phyloP scores from a whole-genome alignment of 2,888 invertebrate species.

The Arctia plantaginis region DNA sequence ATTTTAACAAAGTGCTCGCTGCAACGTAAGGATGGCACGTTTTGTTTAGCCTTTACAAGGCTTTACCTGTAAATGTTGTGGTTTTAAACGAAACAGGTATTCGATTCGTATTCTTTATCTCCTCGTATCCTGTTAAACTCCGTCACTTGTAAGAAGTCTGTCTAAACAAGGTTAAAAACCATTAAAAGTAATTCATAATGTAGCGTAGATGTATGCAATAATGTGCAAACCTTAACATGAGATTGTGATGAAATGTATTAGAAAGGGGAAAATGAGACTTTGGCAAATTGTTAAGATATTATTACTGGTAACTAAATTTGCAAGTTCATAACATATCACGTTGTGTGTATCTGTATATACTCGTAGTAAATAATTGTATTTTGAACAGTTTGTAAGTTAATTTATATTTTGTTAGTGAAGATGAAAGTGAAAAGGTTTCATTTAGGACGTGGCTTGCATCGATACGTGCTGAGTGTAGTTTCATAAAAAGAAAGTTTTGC shows the following conservation, averaged over 20 bases:
- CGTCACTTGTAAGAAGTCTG: constrained; percentile 4
- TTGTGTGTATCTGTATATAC: neutral
- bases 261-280: constrained; percentile 19
- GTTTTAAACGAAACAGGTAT: constrained; percentile 21
- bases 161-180: neutral
- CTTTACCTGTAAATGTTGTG: constrained; percentile 20
- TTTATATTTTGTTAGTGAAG: constrained; percentile 60
- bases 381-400: constrained; percentile 39
- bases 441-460: constrained; percentile 64
- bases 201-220: constrained; percentile 12
- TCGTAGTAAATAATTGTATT: neutral
- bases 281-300: neutral
- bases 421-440: constrained; percentile 64
- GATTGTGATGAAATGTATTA: constrained; percentile 28
- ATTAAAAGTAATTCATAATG: constrained; percentile 10
- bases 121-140: neutral
- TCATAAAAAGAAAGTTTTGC: constrained; percentile 59
- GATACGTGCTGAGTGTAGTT: constrained; percentile 56
- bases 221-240: constrained; percentile 18
- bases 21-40: constrained; percentile 47
- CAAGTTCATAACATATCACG: neutral
- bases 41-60: constrained; percentile 38
- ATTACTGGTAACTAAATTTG: neutral
- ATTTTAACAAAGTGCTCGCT: constrained; percentile 40
- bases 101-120: constrained; percentile 10